These are phyloP conservation scores for Microtus richardsoni DNA, from an alignment of 2,113 vertebrate species.

Conservation along the genomic window DNA sequence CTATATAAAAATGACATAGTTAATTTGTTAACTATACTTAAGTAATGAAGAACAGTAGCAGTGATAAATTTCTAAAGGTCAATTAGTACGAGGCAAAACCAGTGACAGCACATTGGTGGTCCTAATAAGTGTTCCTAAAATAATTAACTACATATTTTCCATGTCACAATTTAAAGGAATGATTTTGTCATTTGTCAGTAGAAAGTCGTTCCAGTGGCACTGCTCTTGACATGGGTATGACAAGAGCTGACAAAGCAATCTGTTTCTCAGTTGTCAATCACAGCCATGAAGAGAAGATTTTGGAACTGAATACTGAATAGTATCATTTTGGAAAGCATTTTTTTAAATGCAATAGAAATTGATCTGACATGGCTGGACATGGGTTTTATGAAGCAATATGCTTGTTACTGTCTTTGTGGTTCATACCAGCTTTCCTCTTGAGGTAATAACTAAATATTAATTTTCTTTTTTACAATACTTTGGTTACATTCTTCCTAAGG, in stretches of 20 bases:
- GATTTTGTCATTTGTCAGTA: constrained; percentile 51
- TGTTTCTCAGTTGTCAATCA: not conserved
- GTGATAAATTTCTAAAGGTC: not conserved
- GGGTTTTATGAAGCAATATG: not conserved
- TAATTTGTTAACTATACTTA: not conserved
- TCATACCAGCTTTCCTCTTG: not conserved
- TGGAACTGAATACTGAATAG: not conserved
- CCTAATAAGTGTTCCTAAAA: not conserved
- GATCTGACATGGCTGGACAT: not conserved
- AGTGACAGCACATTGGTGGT: not conserved
- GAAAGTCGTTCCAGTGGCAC: not conserved
- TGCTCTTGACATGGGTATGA: not conserved
- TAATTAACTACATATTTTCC: constrained; percentile 19
- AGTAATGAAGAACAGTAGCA: not conserved
- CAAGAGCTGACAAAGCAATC: constrained; percentile 28
- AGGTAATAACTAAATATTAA: not conserved
- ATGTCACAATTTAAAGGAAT: not conserved
- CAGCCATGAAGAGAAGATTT: not conserved
- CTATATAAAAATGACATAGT: not conserved
- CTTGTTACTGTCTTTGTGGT: not conserved
- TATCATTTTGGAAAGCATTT: not conserved
- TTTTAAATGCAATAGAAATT: not conserved
- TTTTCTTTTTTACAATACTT: not conserved
- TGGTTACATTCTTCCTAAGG: not conserved
- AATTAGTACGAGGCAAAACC: constrained; percentile 17